These are phyloP conservation scores for Heterodera filipjevi DNA, from an alignment of 2,888 invertebrate species.

Conservation along the genomic window DNA sequence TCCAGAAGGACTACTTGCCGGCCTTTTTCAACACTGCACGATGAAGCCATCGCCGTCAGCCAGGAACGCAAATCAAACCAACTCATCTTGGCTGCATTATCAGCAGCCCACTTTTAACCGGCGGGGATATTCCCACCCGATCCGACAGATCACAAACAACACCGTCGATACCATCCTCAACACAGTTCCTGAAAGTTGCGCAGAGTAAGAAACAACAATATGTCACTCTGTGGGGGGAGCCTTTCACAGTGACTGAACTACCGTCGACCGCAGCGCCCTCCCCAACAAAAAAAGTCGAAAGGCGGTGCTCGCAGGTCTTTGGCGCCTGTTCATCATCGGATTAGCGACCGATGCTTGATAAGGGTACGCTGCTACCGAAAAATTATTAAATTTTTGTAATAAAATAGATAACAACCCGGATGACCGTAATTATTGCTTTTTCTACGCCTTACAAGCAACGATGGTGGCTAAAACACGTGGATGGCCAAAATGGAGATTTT, in stretches of 20 bases:
- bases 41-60: background rate
- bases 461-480: background rate
- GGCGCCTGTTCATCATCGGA: slow-evolving; percentile 1
- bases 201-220: slow-evolving; percentile 1
- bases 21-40: slow-evolving; percentile 5
- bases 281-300: background rate
- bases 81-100: slow-evolving; percentile 12
- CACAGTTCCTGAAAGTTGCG: background rate
- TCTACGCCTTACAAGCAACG: slow-evolving; percentile 9
- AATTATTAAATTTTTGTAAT: background rate
- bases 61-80: background rate
- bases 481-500: background rate
- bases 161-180: slow-evolving; percentile 2
- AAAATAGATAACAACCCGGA: slow-evolving; percentile 7
- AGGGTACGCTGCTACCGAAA: background rate
- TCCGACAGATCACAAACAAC: background rate
- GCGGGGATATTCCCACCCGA: background rate
- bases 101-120: background rate
- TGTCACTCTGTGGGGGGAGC: slow-evolving; percentile 16
- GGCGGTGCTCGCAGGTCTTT: background rate
- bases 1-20: slow-evolving; percentile 12
- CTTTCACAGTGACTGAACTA: background rate
- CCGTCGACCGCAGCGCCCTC: background rate
- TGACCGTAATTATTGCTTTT: slow-evolving; percentile 2
- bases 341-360: background rate